A percentile compares a stretch with the other conserved stretches of the same genome.
These are phyloP conservation scores for Mimumesa dahlbomi DNA, from an alignment of 2,888 invertebrate genomes.

Conservation along the genomic window DNA sequence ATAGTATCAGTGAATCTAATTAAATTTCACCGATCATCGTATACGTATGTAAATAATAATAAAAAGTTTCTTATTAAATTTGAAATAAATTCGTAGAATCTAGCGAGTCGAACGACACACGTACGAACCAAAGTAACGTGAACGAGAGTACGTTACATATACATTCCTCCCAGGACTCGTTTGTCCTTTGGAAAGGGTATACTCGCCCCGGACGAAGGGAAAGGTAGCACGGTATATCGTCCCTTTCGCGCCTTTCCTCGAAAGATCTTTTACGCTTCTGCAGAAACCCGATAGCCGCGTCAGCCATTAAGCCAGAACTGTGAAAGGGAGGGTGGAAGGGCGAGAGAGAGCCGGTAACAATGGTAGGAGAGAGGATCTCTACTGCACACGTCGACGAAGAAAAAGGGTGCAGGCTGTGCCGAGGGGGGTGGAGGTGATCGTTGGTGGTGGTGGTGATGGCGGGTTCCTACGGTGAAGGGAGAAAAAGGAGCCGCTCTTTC, in stretches of 20 bases:
- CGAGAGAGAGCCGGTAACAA: slow-evolving; percentile 55
- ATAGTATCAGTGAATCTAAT: too few species aligned
- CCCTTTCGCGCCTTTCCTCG: slow-evolving; percentile 60
- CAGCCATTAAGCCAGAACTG: slow-evolving; percentile 71
- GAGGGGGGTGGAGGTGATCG: not conserved
- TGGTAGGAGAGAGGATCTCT: slow-evolving; percentile 38
- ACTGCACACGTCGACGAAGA: slow-evolving; percentile 19
- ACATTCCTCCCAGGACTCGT: slow-evolving; percentile 25
- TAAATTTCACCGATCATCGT: too few species aligned
- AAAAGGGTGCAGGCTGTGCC: slow-evolving; percentile 37
- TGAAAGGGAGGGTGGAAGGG: slow-evolving; percentile 44
- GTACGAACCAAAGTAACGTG: not conserved
- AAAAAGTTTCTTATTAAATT: too few species aligned
- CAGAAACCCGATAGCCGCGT: slow-evolving; percentile 74
- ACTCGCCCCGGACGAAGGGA: slow-evolving; percentile 8
- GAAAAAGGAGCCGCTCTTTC: slow-evolving; percentile 25
- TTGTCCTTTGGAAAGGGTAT: not conserved
- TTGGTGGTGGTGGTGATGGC: not conserved
- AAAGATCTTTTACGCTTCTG: slow-evolving; percentile 75
- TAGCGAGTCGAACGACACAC: not conserved
- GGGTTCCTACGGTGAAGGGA: slow-evolving; percentile 11
- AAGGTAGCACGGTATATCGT: slow-evolving; percentile 26
- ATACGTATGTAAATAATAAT: too few species aligned
- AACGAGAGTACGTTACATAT: not conserved
- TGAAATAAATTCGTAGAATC: not conserved